Evolutionary conservation across 2,113 vertebrate genomes (phyloP).

Genomic region (Paracanthobrama guichenoti): DNA sequence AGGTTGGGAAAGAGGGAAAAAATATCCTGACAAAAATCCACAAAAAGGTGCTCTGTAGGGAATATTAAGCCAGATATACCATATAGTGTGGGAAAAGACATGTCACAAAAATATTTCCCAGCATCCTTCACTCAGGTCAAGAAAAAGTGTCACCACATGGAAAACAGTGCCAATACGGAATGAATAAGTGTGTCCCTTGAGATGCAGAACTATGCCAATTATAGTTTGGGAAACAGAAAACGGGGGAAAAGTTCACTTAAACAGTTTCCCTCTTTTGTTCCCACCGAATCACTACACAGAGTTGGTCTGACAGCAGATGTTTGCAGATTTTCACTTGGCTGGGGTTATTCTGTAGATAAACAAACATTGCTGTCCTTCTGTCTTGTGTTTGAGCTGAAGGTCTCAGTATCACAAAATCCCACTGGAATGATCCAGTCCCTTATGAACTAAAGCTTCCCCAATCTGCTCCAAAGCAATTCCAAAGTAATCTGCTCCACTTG

Average conservation of each 20-base stretch:
- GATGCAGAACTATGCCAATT: constrained; percentile 63
- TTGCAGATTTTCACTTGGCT: constrained; percentile 48
- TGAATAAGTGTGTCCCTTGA: constrained; percentile 52
- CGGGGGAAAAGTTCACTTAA: constrained; percentile 44
- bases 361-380: constrained; percentile 22
- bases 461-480: neutral
- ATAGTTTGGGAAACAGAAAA: constrained; percentile 63
- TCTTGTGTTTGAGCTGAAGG: neutral
- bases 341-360: constrained; percentile 13
- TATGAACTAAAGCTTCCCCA: neutral
- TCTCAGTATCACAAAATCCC: constrained; percentile 3
- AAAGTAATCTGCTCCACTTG: neutral
- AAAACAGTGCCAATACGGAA: constrained; percentile 15
- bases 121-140: constrained; percentile 28
- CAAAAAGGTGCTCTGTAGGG: constrained; percentile 49
- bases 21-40: neutral
- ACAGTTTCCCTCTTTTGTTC: constrained; percentile 51
- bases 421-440: neutral
- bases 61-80: constrained; percentile 47
- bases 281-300: constrained; percentile 52
- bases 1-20: neutral
- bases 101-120: constrained; percentile 50
- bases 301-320: constrained; percentile 49
- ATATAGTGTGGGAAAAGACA: constrained; percentile 57
- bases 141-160: constrained; percentile 10